Evolutionary conservation across 1,140 invertebrate genomes (phyloP).

Genomic region (Manduca sexta): DNA sequence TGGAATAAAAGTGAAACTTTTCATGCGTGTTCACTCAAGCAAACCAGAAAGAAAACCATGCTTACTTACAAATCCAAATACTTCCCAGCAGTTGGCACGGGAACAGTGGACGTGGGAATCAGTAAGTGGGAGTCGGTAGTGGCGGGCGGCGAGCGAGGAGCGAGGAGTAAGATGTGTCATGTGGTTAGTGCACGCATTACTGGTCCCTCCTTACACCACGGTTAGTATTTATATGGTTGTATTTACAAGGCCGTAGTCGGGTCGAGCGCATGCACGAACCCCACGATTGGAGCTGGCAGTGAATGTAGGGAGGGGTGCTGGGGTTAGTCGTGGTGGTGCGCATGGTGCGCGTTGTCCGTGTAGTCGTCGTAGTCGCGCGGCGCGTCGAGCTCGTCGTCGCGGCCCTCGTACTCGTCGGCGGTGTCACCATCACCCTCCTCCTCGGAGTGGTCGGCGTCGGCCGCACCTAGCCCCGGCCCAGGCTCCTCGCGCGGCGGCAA

Average conservation of each 20-base stretch:
- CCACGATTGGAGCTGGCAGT: background rate
- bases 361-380: slow-evolving; percentile 73
- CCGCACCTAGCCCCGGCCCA: slow-evolving; percentile 32
- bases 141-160: too few species aligned
- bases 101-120: too few species aligned
- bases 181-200: background rate
- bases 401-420: slow-evolving; percentile 68
- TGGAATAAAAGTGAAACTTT: too few species aligned
- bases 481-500: slow-evolving; percentile 21
- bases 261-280: background rate
- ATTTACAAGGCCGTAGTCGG: background rate
- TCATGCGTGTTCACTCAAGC: too few species aligned
- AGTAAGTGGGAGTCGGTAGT: too few species aligned
- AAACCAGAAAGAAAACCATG: too few species aligned
- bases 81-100: too few species aligned
- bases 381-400: slow-evolving; percentile 68
- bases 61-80: too few species aligned
- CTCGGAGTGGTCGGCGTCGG: slow-evolving; percentile 16
- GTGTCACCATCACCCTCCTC: slow-evolving; percentile 47
- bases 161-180: too few species aligned
- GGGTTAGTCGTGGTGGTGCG: slow-evolving; percentile 42
- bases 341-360: slow-evolving; percentile 65
- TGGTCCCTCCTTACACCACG: background rate
- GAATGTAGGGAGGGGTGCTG: background rate
- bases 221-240: background rate